Conservation (phyloP, 2,113 vertebrate genomes). For the Bubo bubo region DNA sequence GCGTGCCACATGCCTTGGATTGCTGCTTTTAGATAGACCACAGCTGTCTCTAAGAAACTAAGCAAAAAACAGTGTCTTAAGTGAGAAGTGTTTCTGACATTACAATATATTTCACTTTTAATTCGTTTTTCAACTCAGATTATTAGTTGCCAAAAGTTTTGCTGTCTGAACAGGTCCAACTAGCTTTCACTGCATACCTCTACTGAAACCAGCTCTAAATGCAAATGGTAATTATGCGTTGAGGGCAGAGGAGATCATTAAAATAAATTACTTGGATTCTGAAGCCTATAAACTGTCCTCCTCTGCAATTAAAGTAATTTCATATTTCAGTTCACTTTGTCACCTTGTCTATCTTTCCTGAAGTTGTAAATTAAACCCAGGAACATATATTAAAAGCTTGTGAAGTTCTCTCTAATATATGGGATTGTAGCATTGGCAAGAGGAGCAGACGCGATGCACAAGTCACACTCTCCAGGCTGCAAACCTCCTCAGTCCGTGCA, state of each 20-base stretch:
- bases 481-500: neutral
- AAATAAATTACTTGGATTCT: constrained; percentile 63
- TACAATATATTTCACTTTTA: neutral
- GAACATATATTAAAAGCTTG: neutral
- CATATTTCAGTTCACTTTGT: constrained; percentile 56
- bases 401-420: neutral
- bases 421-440: neutral
- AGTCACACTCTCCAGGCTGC: neutral
- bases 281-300: constrained; percentile 50
- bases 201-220: neutral
- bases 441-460: rapidly evolving
- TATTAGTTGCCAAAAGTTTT: constrained; percentile 37
- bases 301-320: constrained; percentile 63
- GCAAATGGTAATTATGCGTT: constrained; percentile 19
- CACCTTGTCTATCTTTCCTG: constrained; percentile 57
- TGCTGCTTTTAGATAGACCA: neutral
- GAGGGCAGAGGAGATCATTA: constrained; percentile 60
- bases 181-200: constrained; percentile 43
- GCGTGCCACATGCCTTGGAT: neutral
- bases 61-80: neutral
- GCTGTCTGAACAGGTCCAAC: constrained; percentile 20
- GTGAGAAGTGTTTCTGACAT: neutral
- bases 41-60: constrained; percentile 4
- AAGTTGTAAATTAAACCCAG: constrained; percentile 36
- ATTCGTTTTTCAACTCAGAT: neutral